phyloP scores from a whole-genome alignment of 2,113 vertebrate genomes.

The Cathartes aura region DNA sequence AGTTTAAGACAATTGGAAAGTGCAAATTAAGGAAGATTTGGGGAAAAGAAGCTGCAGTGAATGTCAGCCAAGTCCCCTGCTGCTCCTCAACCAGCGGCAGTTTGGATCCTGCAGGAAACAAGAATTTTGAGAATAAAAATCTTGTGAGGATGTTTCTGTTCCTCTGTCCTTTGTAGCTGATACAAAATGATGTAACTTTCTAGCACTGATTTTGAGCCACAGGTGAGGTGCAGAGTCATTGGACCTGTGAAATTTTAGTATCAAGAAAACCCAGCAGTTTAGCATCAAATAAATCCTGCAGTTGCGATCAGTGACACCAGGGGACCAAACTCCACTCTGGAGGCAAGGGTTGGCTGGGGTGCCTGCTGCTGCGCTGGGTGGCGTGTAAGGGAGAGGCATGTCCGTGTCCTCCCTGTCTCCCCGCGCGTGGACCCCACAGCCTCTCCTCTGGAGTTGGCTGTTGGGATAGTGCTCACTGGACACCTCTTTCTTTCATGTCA shows the following conservation, averaged over 20 bases:
- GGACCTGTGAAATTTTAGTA: not conserved
- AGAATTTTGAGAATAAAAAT: not conserved
- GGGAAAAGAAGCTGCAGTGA: not conserved
- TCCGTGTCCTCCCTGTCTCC: not conserved
- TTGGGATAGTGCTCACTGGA: not conserved
- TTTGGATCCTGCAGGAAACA: not conserved
- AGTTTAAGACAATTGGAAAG: not conserved
- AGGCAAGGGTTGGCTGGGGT: not conserved
- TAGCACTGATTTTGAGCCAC: not conserved
- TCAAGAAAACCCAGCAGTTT: not conserved
- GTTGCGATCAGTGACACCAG: rapidly evolving
- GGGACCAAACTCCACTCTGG: not conserved
- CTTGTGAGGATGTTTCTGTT: not conserved
- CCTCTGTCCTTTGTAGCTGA: not conserved
- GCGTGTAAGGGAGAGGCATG: not conserved
- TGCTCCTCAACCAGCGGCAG: not conserved
- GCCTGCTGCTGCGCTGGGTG: not conserved
- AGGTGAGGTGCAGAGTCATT: not conserved
- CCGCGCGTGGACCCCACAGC: rapidly evolving
- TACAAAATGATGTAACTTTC: not conserved
- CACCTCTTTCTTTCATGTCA: not conserved
- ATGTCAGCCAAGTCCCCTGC: not conserved
- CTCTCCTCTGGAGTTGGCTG: not conserved
- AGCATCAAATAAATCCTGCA: not conserved
- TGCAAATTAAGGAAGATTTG: not conserved